Evolutionary conservation across 2,797 vertebrate genomes (phyloP).

Genomic region (Macrochelys suwanniensis): DNA sequence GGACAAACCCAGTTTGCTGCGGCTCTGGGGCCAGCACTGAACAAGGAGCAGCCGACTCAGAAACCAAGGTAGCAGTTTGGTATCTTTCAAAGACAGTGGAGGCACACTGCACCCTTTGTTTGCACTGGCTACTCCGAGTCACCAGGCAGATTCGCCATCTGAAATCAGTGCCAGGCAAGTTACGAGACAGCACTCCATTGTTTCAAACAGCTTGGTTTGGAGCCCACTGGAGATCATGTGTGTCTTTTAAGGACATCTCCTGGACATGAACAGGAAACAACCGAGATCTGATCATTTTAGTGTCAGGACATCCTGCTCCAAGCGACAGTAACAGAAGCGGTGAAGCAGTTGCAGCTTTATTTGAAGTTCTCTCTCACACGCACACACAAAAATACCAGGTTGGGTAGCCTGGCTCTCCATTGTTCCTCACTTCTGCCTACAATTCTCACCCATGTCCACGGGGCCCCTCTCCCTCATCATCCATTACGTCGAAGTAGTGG

Average conservation of each 20-base stretch:
- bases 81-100: accelerated
- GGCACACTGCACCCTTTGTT: background rate
- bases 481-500: background rate
- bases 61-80: accelerated
- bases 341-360: accelerated
- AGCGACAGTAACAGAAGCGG: accelerated
- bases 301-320: background rate
- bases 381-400: background rate
- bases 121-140: background rate
- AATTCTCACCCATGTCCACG: background rate
- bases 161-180: background rate
- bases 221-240: background rate
- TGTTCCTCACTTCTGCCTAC: background rate
- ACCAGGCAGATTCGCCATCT: background rate
- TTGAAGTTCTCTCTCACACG: background rate
- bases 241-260: background rate
- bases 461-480: background rate
- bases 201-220: background rate
- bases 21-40: background rate
- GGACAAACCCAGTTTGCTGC: background rate
- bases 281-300: background rate
- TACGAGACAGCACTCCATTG: background rate
- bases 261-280: background rate
- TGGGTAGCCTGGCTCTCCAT: background rate
- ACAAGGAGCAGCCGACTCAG: background rate